A percentile compares a stretch with the other conserved stretches of the same genome.
Evolutionary conservation across 2,888 invertebrate species (phyloP).

Genomic region (Reticulitermes lucifugus): DNA sequence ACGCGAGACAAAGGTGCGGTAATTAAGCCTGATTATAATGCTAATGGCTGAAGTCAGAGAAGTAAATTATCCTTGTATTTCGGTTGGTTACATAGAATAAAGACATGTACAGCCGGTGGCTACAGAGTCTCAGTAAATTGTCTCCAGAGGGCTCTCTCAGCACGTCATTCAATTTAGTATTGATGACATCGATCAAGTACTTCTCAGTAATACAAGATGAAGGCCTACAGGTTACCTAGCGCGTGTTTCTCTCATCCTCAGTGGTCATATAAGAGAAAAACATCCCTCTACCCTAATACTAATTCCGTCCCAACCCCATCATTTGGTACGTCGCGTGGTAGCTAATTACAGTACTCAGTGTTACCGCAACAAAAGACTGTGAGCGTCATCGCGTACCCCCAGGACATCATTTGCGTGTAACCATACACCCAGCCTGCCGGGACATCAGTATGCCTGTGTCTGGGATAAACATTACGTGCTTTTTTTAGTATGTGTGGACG

Average conservation of each 20-base stretch:
- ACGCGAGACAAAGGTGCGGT: too few species aligned
- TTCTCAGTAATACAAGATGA: not conserved
- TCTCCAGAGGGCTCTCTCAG: not conserved
- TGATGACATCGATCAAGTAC: not conserved
- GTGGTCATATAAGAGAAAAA: not conserved
- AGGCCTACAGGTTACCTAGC: not conserved
- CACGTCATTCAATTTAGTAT: slow-evolving; percentile 5
- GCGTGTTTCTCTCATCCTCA: not conserved
- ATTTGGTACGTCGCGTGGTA: slow-evolving; percentile 35
- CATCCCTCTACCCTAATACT: slow-evolving; percentile 13
- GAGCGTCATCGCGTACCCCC: slow-evolving; percentile 25
- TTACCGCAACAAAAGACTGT: slow-evolving; percentile 35
- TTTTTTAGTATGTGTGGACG: slow-evolving; percentile 19
- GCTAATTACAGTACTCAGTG: slow-evolving; percentile 39
- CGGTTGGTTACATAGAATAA: not conserved
- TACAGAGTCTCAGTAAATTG: not conserved
- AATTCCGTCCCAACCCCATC: slow-evolving; percentile 22
- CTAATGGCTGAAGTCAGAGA: not conserved
- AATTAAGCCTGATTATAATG: not conserved
- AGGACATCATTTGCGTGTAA: slow-evolving; percentile 48
- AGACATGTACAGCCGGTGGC: not conserved
- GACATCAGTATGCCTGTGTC: slow-evolving; percentile 15
- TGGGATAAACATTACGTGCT: not conserved
- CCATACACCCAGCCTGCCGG: slow-evolving; percentile 35
- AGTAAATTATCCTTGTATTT: not conserved